Conservation (phyloP, 2,888 invertebrate species). For the Amiota communis region DNA sequence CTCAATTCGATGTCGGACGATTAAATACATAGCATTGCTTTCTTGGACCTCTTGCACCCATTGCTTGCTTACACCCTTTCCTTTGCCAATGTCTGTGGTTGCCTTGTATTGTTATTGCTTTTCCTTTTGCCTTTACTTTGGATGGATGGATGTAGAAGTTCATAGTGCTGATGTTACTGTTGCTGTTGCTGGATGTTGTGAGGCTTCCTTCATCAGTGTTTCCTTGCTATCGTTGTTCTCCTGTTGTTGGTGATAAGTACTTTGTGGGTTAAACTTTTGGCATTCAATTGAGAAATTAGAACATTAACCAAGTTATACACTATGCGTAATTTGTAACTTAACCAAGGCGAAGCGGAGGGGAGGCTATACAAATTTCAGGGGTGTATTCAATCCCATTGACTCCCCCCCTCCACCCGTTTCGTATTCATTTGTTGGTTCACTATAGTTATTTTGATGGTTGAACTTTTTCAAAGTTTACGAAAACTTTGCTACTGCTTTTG, state of each 20-base stretch:
- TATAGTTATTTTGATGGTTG: slow-evolving; percentile 36
- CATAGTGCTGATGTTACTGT: neutral
- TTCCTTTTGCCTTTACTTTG: neutral
- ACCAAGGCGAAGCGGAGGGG: neutral
- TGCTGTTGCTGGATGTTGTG: slow-evolving; percentile 9
- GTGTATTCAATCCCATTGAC: neutral
- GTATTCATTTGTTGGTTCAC: neutral
- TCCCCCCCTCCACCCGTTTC: too few species aligned
- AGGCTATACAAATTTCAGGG: neutral
- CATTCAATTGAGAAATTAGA: slow-evolving; percentile 70
- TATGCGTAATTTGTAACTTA: slow-evolving; percentile 32
- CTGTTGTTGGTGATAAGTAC: slow-evolving; percentile 24
- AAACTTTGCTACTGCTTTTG: neutral
- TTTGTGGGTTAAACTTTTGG: slow-evolving; percentile 44
- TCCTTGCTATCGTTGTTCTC: neutral
- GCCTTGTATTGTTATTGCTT: neutral
- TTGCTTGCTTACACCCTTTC: neutral
- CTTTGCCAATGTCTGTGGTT: too few species aligned
- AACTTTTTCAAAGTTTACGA: slow-evolving; percentile 24
- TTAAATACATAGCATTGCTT: slow-evolving; percentile 18
- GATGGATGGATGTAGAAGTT: too few species aligned
- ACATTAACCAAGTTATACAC: slow-evolving; percentile 59
- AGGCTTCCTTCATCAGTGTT: neutral
- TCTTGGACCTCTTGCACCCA: too few species aligned
- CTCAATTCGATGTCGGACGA: slow-evolving; percentile 24